Evolutionary conservation across 37 sponge, comb jelly and placozoan genomes (phyloP).

Genomic region (Aphrocallistes beatrix): DNA sequence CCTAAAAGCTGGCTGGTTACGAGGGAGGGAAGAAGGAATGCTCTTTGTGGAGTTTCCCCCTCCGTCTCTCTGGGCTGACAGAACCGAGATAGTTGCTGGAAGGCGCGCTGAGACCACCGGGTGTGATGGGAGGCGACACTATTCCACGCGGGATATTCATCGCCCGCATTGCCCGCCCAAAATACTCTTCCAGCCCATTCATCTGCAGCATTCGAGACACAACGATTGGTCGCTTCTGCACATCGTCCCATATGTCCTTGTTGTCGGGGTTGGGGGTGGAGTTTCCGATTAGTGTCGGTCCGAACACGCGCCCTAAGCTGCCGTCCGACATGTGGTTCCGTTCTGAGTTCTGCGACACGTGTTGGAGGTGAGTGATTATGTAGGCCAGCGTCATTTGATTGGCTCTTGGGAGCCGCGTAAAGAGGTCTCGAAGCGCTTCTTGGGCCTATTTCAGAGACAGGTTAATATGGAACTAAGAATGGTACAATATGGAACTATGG

Average conservation of each 20-base stretch:
- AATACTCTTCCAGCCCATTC: neutral
- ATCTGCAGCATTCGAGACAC: neutral
- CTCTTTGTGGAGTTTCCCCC: neutral
- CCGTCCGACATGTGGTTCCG: neutral
- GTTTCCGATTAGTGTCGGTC: neutral
- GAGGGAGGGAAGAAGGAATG: conserved; percentile 12
- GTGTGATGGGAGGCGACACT: neutral
- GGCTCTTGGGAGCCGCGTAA: neutral
- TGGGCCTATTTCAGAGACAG: conserved; percentile 6
- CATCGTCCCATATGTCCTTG: conserved; percentile 19
- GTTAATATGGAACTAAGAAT: neutral
- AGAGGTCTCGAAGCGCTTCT: neutral
- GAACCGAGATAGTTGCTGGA: neutral
- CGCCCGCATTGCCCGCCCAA: neutral
- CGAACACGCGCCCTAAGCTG: neutral
- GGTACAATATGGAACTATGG: no score
- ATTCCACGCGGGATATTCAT: neutral
- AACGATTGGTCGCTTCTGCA: conserved; percentile 1
- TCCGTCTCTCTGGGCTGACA: neutral
- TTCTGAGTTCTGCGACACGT: neutral
- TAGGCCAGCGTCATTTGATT: neutral
- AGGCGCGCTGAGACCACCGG: neutral
- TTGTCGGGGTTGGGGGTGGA: neutral
- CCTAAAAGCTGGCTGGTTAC: neutral
- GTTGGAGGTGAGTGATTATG: neutral